These are phyloP conservation scores for Eustalomyia histrio DNA, from an alignment of 2,888 invertebrate genomes.

Conservation along the genomic window DNA sequence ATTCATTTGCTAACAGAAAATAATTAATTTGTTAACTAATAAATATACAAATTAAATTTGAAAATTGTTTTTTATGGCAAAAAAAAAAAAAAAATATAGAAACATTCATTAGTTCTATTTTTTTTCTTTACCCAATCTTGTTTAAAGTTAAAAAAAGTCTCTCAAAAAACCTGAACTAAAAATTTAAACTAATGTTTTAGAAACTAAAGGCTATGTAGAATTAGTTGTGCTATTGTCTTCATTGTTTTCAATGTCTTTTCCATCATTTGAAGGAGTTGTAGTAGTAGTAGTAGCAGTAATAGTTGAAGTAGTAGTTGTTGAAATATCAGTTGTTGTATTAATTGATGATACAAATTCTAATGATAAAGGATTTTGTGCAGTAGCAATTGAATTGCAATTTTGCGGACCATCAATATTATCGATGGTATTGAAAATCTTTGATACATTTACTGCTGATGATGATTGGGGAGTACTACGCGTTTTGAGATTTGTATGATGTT, in stretches of 20 bases:
- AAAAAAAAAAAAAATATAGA: slow-evolving; percentile 34
- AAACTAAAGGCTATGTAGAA: slow-evolving; percentile 52
- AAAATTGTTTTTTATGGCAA: slow-evolving; percentile 51
- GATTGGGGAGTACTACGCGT: slow-evolving; percentile 69
- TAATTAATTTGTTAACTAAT: no score
- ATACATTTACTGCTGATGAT: slow-evolving; percentile 57
- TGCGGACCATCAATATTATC: slow-evolving; percentile 50
- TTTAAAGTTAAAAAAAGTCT: slow-evolving; percentile 35
- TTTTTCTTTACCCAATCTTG: slow-evolving; percentile 38
- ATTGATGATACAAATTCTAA: slow-evolving; percentile 35
- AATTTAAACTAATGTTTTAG: slow-evolving; percentile 36
- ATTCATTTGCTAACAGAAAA: slow-evolving; percentile 10
- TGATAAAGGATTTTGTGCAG: slow-evolving; percentile 1
- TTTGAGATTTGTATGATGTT: slow-evolving; percentile 70
- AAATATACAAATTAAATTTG: slow-evolving; percentile 13
- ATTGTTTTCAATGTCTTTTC: slow-evolving; percentile 13
- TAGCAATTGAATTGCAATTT: slow-evolving; percentile 8
- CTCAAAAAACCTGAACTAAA: slow-evolving; percentile 13
- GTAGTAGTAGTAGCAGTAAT: slow-evolving; percentile 1
- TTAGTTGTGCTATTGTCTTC: slow-evolving; percentile 37
- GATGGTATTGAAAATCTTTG: slow-evolving; percentile 5
- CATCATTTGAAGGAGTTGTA: background rate
- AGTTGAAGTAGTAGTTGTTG: background rate
- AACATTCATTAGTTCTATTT: slow-evolving; percentile 41
- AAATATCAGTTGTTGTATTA: no score